Percentiles rank a stretch among this genome's conserved stretches.
Evolutionary conservation across 1,140 invertebrate genomes (phyloP).

Genomic region (Anadara kagoshimensis): DNA sequence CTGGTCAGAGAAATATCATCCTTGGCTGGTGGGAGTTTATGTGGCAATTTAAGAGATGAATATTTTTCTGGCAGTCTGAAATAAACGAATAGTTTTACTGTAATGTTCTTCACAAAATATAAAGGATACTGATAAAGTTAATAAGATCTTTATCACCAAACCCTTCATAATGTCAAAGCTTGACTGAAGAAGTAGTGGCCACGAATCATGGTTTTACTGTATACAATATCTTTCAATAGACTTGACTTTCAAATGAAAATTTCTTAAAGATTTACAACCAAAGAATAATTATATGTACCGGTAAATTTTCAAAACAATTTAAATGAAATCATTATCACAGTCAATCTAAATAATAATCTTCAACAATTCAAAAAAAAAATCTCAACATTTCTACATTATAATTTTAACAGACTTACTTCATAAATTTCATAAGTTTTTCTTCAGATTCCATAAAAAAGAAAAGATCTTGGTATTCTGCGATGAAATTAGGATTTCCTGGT

Average conservation of each 20-base stretch:
- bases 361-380: not conserved
- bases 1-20: slow-evolving; percentile 58
- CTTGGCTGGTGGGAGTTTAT: slow-evolving; percentile 73
- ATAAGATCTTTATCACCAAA: too few species aligned
- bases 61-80: slow-evolving; percentile 71
- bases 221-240: too few species aligned
- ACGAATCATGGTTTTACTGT: not conserved
- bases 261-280: too few species aligned
- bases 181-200: not conserved
- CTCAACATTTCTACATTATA: not conserved
- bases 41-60: slow-evolving; percentile 67
- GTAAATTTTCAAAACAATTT: not conserved
- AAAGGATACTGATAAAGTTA: too few species aligned
- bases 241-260: too few species aligned
- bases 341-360: not conserved
- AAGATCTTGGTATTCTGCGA: slow-evolving; percentile 70
- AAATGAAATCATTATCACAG: not conserved
- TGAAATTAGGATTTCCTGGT: slow-evolving; percentile 67
- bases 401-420: slow-evolving; percentile 66
- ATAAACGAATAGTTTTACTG: not conserved
- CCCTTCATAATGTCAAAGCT: too few species aligned
- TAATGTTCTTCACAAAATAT: too few species aligned
- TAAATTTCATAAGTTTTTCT: slow-evolving; percentile 71
- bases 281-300: not conserved
- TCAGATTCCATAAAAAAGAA: slow-evolving; percentile 68